phyloP scores from a whole-genome alignment of 2,888 invertebrate genomes.

The Emesis russula region DNA sequence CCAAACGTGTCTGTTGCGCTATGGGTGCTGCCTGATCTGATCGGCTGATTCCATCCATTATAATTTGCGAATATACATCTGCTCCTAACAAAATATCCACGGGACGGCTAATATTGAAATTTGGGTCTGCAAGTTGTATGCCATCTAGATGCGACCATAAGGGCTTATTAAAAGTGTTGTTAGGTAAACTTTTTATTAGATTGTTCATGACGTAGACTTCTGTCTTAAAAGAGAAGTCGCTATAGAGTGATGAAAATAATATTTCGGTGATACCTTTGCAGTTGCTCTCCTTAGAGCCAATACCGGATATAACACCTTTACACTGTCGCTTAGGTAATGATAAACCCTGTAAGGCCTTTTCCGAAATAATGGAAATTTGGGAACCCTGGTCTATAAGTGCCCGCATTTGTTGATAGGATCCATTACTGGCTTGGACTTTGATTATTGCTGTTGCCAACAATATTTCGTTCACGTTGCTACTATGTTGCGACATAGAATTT shows the following conservation, averaged over 20 bases:
- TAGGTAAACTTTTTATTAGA: slow-evolving; percentile 36
- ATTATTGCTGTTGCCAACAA: no score
- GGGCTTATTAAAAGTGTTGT: slow-evolving; percentile 52
- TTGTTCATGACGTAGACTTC: slow-evolving; percentile 35
- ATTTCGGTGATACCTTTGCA: slow-evolving; percentile 21
- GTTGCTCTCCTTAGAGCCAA: slow-evolving; percentile 20
- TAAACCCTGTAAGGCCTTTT: not conserved
- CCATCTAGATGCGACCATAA: slow-evolving; percentile 64
- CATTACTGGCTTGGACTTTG: no score
- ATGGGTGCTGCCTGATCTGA: slow-evolving; percentile 45
- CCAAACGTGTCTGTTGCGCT: slow-evolving; percentile 67
- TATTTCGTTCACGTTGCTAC: not conserved
- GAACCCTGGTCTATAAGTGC: not conserved
- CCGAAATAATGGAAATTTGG: not conserved
- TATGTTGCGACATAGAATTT: not conserved
- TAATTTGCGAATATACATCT: slow-evolving; percentile 63
- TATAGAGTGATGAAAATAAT: not conserved
- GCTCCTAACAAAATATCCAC: slow-evolving; percentile 56
- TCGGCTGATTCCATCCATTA: slow-evolving; percentile 16
- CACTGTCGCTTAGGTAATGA: not conserved
- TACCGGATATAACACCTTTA: not conserved
- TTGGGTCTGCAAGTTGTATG: slow-evolving; percentile 72
- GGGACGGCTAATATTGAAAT: slow-evolving; percentile 61
- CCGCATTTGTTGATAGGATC: no score
- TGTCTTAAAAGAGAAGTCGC: slow-evolving; percentile 35